Base-by-base conservation (phyloP, 2,797 vertebrate genomes). In the Etheostoma perlongum region DNA sequence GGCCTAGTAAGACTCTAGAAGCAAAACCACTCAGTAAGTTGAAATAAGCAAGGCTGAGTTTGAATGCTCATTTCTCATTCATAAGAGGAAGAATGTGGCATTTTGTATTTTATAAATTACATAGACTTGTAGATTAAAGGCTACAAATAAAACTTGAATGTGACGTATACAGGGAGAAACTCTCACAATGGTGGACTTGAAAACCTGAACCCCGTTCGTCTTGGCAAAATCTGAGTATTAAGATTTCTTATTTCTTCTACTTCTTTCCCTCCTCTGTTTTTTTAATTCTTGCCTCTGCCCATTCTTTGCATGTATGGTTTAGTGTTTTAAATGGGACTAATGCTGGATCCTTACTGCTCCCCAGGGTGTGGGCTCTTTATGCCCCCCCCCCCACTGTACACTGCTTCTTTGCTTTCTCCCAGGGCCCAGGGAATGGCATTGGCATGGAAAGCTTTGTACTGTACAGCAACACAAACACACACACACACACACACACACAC, bases 281-380 rank as follows among this genome's bases (percentile, higher is more conserved):
- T 53, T 18, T 49, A 46, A 46, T 67, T 57, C 75, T 63, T 83
- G 63, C 72, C 67, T 85, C 81, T 64, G 74, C 61, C 67, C 19
- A 65, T 53, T 2, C 36, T 40, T 40, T 40, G 36, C 36, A 1
- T 40, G 36, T 40, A 40, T 40, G 36, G 36, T 40, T 71, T 72
- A 53, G 68, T 76, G 46, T 46, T 71, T 68, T 48, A 55, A 71
- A 68, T 64, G 33, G 49, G 55, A 62, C 62, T 57, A 48, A 74
- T 58, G 18, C 49, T 72, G 64, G n/a, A 64, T 63, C 33, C 42
- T 61, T 36, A 61, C 23, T 64, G 44, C 40, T 68, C 64, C 57
- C 54, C 33, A 19, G 44, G 46, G 3, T 1, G 21, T 53, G 51
- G 57, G 54, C 61, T 77, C 16, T 27, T n/a, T 30, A 53, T 61